Percentiles rank a stretch among this genome's conserved stretches.
Evolutionary conservation across 2,888 invertebrate species (phyloP).

Genomic region (Tolmerus cingulatus): DNA sequence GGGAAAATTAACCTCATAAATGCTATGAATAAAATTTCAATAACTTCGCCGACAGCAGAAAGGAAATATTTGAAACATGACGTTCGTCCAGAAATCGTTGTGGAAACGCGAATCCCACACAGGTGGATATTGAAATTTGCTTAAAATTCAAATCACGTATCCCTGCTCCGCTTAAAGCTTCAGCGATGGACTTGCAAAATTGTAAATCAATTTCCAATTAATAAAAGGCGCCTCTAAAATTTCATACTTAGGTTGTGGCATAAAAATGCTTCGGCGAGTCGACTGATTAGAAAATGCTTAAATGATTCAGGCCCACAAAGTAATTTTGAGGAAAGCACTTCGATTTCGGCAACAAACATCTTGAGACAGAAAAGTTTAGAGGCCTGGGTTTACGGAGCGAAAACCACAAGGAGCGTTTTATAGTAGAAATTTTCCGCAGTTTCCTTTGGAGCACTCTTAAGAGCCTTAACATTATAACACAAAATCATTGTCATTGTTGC

Average conservation of each 20-base stretch:
- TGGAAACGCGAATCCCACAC: neutral
- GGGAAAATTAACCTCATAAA: conserved; percentile 29
- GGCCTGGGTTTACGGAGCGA: no score
- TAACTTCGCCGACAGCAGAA: conserved; percentile 11
- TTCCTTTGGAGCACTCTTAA: no score
- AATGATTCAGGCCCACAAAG: neutral
- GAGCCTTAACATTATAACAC: no score
- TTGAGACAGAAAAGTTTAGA: neutral
- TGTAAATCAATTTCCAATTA: conserved; percentile 39
- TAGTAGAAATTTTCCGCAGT: neutral
- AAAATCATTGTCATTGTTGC: no score
- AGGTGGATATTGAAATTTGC: conserved; percentile 23
- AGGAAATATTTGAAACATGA: conserved; percentile 26
- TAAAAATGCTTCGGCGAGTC: neutral
- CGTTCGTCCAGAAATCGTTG: neutral
- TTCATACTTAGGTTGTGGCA: neutral
- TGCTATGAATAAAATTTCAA: conserved; percentile 49
- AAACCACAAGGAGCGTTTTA: neutral
- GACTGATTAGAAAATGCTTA: neutral
- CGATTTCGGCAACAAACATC: neutral
- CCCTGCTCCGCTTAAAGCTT: neutral
- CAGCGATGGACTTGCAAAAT: conserved; percentile 32
- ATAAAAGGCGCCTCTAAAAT: neutral
- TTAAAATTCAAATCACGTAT: conserved; percentile 36
- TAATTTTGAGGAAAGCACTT: neutral